phyloP scores from a whole-genome alignment of 2,797 vertebrate genomes.

The Toxotes lorentzi region DNA sequence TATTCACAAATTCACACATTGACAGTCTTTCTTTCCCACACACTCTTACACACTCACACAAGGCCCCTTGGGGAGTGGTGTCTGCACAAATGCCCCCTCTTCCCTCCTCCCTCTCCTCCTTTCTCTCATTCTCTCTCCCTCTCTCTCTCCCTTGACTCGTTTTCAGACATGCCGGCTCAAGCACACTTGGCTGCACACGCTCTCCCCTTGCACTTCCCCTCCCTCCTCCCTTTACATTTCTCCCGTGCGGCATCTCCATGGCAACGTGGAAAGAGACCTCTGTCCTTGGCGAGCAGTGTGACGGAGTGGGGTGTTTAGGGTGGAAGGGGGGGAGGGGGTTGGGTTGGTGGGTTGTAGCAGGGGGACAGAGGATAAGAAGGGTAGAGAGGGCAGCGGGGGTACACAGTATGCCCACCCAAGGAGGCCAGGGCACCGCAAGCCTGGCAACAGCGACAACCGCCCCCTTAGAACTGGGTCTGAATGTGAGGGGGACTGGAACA shows the following conservation, averaged over 20 bases:
- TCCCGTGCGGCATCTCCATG: conserved; percentile 87
- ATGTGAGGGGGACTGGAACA: conserved; percentile 67
- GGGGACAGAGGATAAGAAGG: conserved; percentile 62
- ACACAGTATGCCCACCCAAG: conserved; percentile 74
- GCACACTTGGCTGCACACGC: conserved; percentile 87
- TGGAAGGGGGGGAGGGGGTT: conserved; percentile 34
- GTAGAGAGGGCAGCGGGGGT: conserved; percentile 64
- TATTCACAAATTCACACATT: conserved; percentile 79
- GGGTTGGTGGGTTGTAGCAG: conserved; percentile 12
- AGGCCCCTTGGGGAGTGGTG: conserved; percentile 78
- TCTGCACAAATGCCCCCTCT: conserved; percentile 74
- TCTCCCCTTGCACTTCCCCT: conserved; percentile 62
- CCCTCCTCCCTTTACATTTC: conserved; percentile 80
- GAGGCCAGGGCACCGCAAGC: conserved; percentile 70
- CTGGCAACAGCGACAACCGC: conserved; percentile 58
- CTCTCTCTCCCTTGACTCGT: conserved; percentile 74
- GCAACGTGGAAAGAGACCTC: conserved; percentile 88
- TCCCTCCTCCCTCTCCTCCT: conserved; percentile 41
- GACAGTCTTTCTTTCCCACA: conserved; percentile 74
- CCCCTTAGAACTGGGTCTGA: conserved; percentile 63
- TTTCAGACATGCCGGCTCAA: conserved; percentile 85
- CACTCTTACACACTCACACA: conserved; percentile 71
- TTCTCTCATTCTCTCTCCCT: conserved; percentile 47
- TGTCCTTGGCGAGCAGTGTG: conserved; percentile 85
- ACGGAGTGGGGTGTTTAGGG: conserved; percentile 79